Evolutionary conservation across 2,113 vertebrate genomes (phyloP).

Genomic region (Oncorhynchus clarkii): DNA sequence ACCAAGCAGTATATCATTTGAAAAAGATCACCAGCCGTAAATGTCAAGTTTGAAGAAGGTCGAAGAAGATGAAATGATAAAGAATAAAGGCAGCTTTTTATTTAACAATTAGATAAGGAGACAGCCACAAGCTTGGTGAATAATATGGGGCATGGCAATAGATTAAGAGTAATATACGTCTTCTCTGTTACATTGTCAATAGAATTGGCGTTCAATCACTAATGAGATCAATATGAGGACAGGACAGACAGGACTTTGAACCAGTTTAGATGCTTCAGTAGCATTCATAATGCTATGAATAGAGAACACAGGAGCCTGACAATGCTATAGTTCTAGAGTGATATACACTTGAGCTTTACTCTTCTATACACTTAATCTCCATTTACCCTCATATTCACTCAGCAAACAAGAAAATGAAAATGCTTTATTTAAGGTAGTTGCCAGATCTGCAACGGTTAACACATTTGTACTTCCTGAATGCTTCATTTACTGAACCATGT

Average conservation of each 20-base stretch:
- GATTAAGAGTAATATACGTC: slow-evolving; percentile 28
- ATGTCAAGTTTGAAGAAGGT: slow-evolving; percentile 6
- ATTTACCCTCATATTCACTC: slow-evolving; percentile 44
- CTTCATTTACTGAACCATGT: slow-evolving; percentile 63
- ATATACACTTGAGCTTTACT: slow-evolving; percentile 23
- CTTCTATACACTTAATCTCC: slow-evolving; percentile 26
- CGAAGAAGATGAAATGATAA: neutral
- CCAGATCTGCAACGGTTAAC: slow-evolving; percentile 53
- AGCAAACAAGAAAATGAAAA: slow-evolving; percentile 48
- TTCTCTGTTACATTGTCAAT: slow-evolving; percentile 38
- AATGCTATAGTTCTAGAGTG: neutral
- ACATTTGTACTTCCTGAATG: slow-evolving; percentile 67
- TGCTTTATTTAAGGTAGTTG: slow-evolving; percentile 50
- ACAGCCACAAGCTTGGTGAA: slow-evolving; percentile 23
- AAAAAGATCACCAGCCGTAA: slow-evolving; percentile 31
- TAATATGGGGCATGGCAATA: slow-evolving; percentile 30
- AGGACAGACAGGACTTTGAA: slow-evolving; percentile 21
- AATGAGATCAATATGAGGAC: slow-evolving; percentile 40
- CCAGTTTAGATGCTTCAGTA: slow-evolving; percentile 17
- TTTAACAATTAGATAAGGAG: slow-evolving; percentile 8
- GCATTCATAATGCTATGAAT: slow-evolving; percentile 22
- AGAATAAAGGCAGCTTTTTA: neutral
- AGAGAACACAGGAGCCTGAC: slow-evolving; percentile 10
- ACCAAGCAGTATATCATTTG: slow-evolving; percentile 37
- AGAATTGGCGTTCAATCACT: slow-evolving; percentile 48